These are phyloP conservation scores for Odontocolon sp. DNA, from an alignment of 2,888 invertebrate species.

Conservation along the genomic window DNA sequence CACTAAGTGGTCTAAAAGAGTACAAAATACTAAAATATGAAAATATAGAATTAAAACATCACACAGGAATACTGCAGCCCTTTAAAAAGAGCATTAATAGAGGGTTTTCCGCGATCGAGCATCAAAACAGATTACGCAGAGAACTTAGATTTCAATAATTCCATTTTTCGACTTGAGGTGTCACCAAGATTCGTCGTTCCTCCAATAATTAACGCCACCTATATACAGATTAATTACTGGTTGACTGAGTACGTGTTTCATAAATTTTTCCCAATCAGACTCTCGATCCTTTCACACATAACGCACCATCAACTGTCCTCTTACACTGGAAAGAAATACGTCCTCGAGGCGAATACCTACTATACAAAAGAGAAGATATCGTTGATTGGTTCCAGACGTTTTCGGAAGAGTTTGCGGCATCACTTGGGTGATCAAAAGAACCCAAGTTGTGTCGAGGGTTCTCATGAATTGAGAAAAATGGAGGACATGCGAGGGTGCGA, in stretches of 20 bases:
- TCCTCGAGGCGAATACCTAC: neutral
- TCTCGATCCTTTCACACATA: conserved; percentile 32
- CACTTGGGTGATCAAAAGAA: conserved; percentile 49
- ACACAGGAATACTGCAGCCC: too few species aligned
- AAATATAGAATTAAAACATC: too few species aligned
- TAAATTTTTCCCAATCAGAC: conserved; percentile 50
- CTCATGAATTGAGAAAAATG: conserved; percentile 28
- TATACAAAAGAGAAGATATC: conserved; percentile 32
- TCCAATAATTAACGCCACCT: conserved; percentile 32
- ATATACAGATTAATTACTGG: conserved; percentile 20
- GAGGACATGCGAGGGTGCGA: conserved; percentile 27
- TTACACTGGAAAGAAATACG: neutral
- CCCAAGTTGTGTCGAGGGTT: conserved; percentile 1
- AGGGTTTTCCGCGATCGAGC: too few species aligned
- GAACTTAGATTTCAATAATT: too few species aligned
- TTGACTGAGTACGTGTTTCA: conserved; percentile 11
- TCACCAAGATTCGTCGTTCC: too few species aligned
- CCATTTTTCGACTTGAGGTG: too few species aligned
- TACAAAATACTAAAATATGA: too few species aligned
- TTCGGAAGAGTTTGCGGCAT: conserved; percentile 54
- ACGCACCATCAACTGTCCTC: conserved; percentile 19
- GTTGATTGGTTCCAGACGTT: conserved; percentile 63
- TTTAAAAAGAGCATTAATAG: too few species aligned
- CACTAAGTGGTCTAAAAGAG: too few species aligned
- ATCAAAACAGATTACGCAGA: too few species aligned